Evolutionary conservation across 2,797 vertebrate genomes (phyloP).

Genomic region (Pipistrellus kuhlii): DNA sequence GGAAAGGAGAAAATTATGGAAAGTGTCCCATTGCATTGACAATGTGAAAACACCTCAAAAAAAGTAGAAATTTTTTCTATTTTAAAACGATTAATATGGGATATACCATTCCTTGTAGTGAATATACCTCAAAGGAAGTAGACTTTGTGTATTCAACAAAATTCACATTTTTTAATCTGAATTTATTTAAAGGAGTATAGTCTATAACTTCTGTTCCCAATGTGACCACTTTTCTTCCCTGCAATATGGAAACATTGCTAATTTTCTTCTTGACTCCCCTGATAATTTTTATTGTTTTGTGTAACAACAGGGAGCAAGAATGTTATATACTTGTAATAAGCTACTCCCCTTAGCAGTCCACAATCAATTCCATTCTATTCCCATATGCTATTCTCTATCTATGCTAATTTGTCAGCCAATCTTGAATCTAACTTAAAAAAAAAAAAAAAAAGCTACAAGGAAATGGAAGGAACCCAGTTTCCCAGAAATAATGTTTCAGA

Average conservation of each 20-base stretch:
- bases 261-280: neutral
- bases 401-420: slow-evolving; percentile 39
- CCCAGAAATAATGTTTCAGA: neutral
- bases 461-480: neutral
- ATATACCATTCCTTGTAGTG: neutral
- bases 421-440: slow-evolving; percentile 42
- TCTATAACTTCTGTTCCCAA: neutral
- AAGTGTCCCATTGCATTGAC: neutral
- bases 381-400: neutral
- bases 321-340: neutral
- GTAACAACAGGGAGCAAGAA: neutral
- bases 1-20: neutral
- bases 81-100: slow-evolving; percentile 24
- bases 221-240: neutral
- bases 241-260: neutral
- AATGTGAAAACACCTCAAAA: neutral
- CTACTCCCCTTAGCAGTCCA: neutral
- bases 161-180: neutral
- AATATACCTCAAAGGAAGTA: neutral
- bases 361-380: neutral
- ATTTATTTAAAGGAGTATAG: neutral
- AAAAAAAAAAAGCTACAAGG: neutral
- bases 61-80: neutral
- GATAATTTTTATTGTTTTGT: neutral
- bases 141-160: neutral